Conservation (phyloP, 1,140 invertebrate species). For the Drosophila albomicans region DNA sequence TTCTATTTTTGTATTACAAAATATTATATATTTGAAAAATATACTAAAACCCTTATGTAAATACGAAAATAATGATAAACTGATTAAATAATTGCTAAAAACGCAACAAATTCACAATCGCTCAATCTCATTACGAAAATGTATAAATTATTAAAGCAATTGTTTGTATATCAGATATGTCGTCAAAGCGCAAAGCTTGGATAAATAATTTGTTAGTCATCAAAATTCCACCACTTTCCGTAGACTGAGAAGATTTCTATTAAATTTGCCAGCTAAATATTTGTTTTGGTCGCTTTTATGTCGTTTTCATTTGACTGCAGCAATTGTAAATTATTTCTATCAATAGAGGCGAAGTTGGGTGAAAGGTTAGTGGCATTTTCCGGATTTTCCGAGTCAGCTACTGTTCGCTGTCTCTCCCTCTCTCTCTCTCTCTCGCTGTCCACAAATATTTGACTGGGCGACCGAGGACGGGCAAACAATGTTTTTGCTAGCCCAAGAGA, state of each 20-base stretch:
- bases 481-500: conserved; percentile 59
- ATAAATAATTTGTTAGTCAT: neutral
- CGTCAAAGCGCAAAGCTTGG: neutral
- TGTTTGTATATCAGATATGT: too few relatives aligned
- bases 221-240: neutral
- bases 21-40: too few relatives aligned
- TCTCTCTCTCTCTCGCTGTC: conserved; percentile 17
- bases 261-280: conserved; percentile 1
- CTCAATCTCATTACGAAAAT: too few relatives aligned
- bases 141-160: too few relatives aligned
- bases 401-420: conserved; percentile 4
- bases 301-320: conserved; percentile 18
- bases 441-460: conserved; percentile 75
- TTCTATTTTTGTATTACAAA: too few relatives aligned
- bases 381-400: conserved; percentile 59
- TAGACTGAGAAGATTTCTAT: conserved; percentile 4
- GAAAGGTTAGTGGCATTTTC: conserved; percentile 23
- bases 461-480: conserved; percentile 66
- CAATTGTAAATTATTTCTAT: conserved; percentile 28
- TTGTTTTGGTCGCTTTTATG: conserved; percentile 5
- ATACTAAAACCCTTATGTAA: too few relatives aligned
- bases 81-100: too few relatives aligned
- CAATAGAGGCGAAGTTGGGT: neutral
- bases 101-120: too few relatives aligned
- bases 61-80: too few relatives aligned